Conservation (phyloP, 2,888 invertebrate species). For the Ametastegia equiseti region DNA sequence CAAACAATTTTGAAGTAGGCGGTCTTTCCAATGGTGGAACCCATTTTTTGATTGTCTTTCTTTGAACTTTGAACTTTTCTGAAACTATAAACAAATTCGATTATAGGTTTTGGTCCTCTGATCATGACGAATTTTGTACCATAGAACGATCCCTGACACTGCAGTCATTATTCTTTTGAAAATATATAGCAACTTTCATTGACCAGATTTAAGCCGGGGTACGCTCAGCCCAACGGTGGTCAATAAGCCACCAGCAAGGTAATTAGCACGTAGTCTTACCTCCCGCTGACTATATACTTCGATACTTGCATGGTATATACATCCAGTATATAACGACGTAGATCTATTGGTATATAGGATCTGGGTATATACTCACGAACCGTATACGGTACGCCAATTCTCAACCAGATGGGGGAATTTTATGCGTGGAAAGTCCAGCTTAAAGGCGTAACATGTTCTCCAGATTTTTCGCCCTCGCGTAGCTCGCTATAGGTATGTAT, state of each 20-base stretch:
- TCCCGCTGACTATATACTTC: conserved; percentile 20
- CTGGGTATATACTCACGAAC: background rate
- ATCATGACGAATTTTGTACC: no score
- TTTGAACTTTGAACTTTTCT: no score
- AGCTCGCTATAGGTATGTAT: no score
- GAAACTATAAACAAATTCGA: no score
- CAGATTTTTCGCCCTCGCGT: conserved; percentile 16
- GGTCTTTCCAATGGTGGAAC: no score
- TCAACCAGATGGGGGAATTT: conserved; percentile 33
- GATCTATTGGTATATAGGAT: background rate
- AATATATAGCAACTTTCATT: background rate
- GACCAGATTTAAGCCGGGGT: background rate
- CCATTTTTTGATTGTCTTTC: no score
- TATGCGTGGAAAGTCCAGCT: conserved; percentile 42
- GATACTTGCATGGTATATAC: conserved; percentile 8
- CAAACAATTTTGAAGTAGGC: no score
- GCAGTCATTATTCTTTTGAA: no score
- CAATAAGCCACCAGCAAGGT: conserved; percentile 64
- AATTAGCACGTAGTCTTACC: conserved; percentile 56
- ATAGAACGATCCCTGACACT: background rate
- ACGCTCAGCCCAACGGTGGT: conserved; percentile 5
- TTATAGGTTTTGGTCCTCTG: no score
- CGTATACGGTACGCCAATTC: conserved; percentile 8
- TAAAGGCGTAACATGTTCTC: conserved; percentile 36
- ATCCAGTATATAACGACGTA: background rate